Percentiles rank a stretch among this genome's conserved stretches.
Conservation (phyloP, 2,797 vertebrate species). For the Sebastes nivosus region DNA sequence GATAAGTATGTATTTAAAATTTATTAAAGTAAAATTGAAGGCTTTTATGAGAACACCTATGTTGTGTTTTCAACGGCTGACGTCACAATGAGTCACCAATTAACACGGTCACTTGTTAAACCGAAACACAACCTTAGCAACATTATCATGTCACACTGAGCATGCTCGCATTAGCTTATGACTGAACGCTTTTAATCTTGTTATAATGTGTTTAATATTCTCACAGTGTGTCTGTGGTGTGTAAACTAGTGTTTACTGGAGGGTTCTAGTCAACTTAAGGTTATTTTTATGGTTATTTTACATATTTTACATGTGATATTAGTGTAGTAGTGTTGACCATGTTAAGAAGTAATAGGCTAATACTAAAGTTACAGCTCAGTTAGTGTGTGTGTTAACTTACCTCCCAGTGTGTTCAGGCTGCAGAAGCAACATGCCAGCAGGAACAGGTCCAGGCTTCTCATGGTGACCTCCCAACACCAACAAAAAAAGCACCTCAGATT, state of each 20-base stretch:
- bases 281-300: no score
- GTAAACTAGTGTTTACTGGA: not conserved
- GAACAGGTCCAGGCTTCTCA: conserved; percentile 72
- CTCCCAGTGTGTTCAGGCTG: conserved; percentile 66
- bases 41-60: no score
- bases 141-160: no score
- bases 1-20: no score
- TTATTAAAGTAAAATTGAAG: no score
- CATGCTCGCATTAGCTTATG: no score
- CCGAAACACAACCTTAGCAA: no score
- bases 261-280: not conserved
- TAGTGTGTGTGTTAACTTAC: conserved; percentile 60
- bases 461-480: conserved; percentile 34
- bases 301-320: not conserved
- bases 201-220: not conserved
- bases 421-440: conserved; percentile 69
- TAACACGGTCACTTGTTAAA: no score
- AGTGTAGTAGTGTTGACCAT: not conserved
- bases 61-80: no score
- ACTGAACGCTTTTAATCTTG: not conserved
- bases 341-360: not conserved
- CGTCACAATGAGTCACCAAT: no score
- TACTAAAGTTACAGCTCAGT: no score
- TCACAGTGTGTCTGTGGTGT: not conserved
- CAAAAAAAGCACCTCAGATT: not conserved